phyloP scores from a whole-genome alignment of 1,140 invertebrate genomes.

The Neuroterus valhalla region DNA sequence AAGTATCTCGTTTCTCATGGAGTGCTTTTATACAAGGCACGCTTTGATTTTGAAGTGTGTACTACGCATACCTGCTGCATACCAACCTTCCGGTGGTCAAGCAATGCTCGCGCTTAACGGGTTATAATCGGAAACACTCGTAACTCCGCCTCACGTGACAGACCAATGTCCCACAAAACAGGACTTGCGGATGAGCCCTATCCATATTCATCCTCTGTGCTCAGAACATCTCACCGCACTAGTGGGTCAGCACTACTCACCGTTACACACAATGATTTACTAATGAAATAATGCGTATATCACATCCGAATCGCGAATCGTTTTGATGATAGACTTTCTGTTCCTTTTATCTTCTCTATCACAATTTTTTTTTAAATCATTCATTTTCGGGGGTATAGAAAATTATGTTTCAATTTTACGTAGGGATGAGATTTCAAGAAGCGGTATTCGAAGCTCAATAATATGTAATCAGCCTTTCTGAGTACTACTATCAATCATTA shows the following conservation, averaged over 20 bases:
- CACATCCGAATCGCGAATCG: not conserved
- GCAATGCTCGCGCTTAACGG: conserved; percentile 58
- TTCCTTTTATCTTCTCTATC: not conserved
- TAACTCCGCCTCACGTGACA: conserved; percentile 62
- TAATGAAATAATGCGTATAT: conserved; percentile 14
- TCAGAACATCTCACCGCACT: conserved; percentile 25
- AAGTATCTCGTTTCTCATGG: conserved; percentile 24
- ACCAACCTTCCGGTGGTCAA: conserved; percentile 16
- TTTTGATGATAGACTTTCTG: not conserved
- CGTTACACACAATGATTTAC: conserved; percentile 10
- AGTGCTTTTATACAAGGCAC: too few species aligned
- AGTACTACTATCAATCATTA: too few species aligned
- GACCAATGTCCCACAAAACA: conserved; percentile 64
- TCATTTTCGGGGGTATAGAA: too few species aligned
- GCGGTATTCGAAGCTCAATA: too few species aligned
- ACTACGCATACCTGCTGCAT: not conserved
- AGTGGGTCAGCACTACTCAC: conserved; percentile 16
- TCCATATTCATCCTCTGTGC: conserved; percentile 65
- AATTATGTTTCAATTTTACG: too few species aligned
- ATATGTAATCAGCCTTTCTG: too few species aligned
- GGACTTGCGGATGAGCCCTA: conserved; percentile 58
- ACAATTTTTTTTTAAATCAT: not conserved
- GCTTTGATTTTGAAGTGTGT: conserved; percentile 18
- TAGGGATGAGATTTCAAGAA: too few species aligned
- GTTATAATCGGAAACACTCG: conserved; percentile 63